Evolutionary conservation across 1,140 invertebrate genomes (phyloP).

Genomic region (Cotesia chilonis): DNA sequence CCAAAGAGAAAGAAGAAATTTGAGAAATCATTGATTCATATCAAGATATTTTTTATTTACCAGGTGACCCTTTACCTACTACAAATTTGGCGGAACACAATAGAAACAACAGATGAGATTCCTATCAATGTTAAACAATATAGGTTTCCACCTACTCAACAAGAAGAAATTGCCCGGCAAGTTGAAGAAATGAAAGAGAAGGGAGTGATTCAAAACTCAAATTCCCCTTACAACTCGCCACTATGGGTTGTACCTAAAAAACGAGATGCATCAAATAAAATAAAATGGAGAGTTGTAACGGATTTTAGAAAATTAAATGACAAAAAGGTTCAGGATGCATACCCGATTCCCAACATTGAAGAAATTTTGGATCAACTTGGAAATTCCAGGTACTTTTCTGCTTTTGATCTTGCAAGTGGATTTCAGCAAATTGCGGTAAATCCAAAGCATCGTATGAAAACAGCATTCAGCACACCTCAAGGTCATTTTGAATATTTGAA

Average conservation of each 20-base stretch:
- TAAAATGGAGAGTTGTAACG: not conserved
- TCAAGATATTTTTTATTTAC: too few species aligned
- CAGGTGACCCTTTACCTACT: constrained; percentile 22
- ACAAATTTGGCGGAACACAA: constrained; percentile 25
- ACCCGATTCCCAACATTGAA: not conserved
- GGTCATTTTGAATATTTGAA: constrained; percentile 18
- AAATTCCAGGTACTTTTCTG: not conserved
- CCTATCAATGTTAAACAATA: constrained; percentile 35
- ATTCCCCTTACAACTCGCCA: constrained; percentile 32
- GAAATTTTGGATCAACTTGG: not conserved
- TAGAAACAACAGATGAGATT: constrained; percentile 26
- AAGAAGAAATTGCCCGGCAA: constrained; percentile 32
- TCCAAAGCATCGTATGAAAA: not conserved
- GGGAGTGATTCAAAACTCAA: constrained; percentile 21
- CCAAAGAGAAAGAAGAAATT: not conserved
- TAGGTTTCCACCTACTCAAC: constrained; percentile 21
- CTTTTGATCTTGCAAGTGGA: constrained; percentile 7
- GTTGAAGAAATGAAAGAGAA: constrained; percentile 34
- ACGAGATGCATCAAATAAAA: too few species aligned
- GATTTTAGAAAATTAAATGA: not conserved
- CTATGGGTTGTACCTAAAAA: too few species aligned
- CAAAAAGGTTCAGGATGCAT: not conserved
- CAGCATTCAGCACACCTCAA: not conserved
- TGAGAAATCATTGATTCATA: constrained; percentile 36
- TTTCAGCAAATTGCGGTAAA: not conserved